Evolutionary conservation across 2,888 invertebrate genomes (phyloP).

Genomic region (Diadegma fenestrale): DNA sequence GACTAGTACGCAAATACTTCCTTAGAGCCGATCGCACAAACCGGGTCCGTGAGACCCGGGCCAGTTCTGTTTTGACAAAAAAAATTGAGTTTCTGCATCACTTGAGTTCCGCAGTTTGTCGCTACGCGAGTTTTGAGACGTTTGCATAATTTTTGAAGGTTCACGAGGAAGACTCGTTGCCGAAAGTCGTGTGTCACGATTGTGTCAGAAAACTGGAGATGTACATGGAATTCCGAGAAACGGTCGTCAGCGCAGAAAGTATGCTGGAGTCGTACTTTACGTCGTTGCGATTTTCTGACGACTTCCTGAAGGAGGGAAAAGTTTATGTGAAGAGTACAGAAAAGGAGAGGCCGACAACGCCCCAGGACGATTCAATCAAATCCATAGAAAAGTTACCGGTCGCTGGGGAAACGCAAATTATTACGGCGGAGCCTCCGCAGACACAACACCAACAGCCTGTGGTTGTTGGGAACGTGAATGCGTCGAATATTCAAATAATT

Average conservation of each 20-base stretch:
- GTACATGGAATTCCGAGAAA: constrained; percentile 88
- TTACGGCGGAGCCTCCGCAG: constrained; percentile 72
- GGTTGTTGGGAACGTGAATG: constrained; percentile 82
- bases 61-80: neutral
- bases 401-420: constrained; percentile 70
- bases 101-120: neutral
- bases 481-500: constrained; percentile 85
- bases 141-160: constrained; percentile 84
- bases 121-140: neutral
- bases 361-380: constrained; percentile 78
- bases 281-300: constrained; percentile 87
- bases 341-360: constrained; percentile 77
- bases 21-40: neutral
- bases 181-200: constrained; percentile 89
- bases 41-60: neutral
- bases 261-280: constrained; percentile 90
- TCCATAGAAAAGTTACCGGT: constrained; percentile 74
- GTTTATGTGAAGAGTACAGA: constrained; percentile 84
- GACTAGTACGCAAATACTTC: neutral
- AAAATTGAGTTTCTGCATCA: too few relatives aligned
- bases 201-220: constrained; percentile 88
- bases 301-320: constrained; percentile 88
- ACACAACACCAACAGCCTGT: constrained; percentile 80
- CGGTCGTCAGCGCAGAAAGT: constrained; percentile 88
- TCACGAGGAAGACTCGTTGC: constrained; percentile 89